Evolutionary conservation across 1,140 invertebrate genomes (phyloP).

Genomic region (Drosophila hydei): DNA sequence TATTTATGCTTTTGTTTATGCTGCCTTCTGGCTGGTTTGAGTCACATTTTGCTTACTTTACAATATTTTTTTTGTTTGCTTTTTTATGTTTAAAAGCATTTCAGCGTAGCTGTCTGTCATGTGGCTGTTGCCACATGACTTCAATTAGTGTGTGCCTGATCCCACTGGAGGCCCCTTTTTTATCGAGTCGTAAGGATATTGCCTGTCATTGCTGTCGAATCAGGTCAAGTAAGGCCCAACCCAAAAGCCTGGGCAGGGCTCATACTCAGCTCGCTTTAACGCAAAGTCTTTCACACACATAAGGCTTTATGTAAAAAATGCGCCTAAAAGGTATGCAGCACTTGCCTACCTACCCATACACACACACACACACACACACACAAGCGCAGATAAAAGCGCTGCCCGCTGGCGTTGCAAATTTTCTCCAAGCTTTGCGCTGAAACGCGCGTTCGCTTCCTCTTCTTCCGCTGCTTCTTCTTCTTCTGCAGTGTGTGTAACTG

Average conservation of each 20-base stretch:
- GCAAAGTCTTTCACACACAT: slow-evolving; percentile 22
- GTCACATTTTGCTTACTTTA: background rate
- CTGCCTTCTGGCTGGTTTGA: background rate
- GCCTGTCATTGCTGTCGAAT: slow-evolving; percentile 32
- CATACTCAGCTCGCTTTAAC: slow-evolving; percentile 9
- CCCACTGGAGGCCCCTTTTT: slow-evolving; percentile 8
- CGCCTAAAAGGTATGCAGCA: slow-evolving; percentile 39
- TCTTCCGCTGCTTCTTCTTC: background rate
- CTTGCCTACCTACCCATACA: slow-evolving; percentile 17
- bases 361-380: background rate
- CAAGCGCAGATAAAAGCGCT: slow-evolving; percentile 23
- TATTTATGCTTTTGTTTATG: too few relatives aligned
- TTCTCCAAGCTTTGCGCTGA: slow-evolving; percentile 1
- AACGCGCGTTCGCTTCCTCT: background rate
- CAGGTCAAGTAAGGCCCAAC: slow-evolving; percentile 35
- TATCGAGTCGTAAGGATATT: slow-evolving; percentile 16
- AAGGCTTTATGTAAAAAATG: slow-evolving; percentile 25
- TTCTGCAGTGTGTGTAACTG: slow-evolving; percentile 25
- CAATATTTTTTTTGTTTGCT: background rate
- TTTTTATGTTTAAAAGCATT: slow-evolving; percentile 31
- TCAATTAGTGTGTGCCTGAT: slow-evolving; percentile 28
- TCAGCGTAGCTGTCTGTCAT: slow-evolving; percentile 22
- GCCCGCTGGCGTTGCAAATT: slow-evolving; percentile 23
- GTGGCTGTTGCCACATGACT: slow-evolving; percentile 24
- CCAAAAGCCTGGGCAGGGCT: slow-evolving; percentile 11